These are phyloP conservation scores for Mimas tiliae DNA, from an alignment of 2,888 invertebrate species.

Conservation along the genomic window DNA sequence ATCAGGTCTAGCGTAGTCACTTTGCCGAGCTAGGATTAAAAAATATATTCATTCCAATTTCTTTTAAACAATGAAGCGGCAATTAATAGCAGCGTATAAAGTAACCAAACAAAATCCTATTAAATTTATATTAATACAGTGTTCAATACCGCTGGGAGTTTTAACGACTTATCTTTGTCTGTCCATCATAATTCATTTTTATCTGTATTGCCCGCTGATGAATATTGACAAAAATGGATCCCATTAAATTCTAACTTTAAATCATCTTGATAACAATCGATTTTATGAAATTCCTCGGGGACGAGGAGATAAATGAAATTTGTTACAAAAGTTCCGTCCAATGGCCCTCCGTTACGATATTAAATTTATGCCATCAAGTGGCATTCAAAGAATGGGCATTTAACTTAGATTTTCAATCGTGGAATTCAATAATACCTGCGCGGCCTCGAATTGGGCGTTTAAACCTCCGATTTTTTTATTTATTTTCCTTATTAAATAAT, in stretches of 20 bases:
- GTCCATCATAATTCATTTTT: conserved; percentile 35
- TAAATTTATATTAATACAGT: neutral
- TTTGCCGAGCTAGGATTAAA: too few relatives aligned
- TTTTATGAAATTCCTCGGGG: conserved; percentile 75
- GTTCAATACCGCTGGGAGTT: conserved; percentile 3
- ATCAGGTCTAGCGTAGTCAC: too few relatives aligned
- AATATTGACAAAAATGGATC: conserved; percentile 49
- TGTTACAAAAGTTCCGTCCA: conserved; percentile 79
- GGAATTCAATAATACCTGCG: conserved; percentile 62
- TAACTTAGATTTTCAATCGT: conserved; percentile 71
- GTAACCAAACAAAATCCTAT: conserved; percentile 4
- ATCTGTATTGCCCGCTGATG: conserved; percentile 30
- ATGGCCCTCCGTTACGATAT: conserved; percentile 75
- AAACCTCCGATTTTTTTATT: conserved; percentile 29
- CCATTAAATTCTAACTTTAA: conserved; percentile 63
- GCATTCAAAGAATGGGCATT: conserved; percentile 74
- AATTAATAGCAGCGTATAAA: neutral
- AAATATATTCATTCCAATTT: neutral
- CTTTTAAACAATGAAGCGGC: neutral
- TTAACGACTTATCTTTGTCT: conserved; percentile 17
- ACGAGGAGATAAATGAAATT: conserved; percentile 79
- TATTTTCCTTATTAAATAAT: conserved; percentile 20
- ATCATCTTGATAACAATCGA: conserved; percentile 76
- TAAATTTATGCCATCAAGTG: conserved; percentile 81
- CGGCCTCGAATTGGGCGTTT: conserved; percentile 35